Evolutionary conservation across 2,888 invertebrate genomes (phyloP), one percentile per base, ranked within the genome.

Genomic region (Scelioninae gen. 1): DNA sequence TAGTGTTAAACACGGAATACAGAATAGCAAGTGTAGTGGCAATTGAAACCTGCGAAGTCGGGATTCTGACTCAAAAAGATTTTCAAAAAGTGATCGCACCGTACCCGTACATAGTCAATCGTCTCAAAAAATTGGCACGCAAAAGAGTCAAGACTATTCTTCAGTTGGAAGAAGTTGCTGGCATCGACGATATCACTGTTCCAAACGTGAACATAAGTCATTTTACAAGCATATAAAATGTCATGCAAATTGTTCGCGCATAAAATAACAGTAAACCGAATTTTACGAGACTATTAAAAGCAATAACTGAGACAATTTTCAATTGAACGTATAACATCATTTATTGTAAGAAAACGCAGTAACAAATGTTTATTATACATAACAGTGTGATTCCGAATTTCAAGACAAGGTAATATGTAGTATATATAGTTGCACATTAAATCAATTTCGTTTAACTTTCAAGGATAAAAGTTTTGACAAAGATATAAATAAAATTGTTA

Each of bases 21-120:
- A 88, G 92, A 13, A 87, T 91, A 1, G 93, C 92, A 0, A 93
- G 87, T 8, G 91, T 93, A 3, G 83, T 93, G 0, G 93, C 93
- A 0, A 88, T 93, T 11, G 93, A 93, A 82, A 92, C 92, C 16
- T 92, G 93, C 76, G 93, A 93, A 80, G 85, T 93, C 40, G 92
- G 91, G 68, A 85, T 89, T 16, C 82, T 93, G 15, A 85, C 86
- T 6, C 89, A 93, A 43, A 86, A 86, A 15, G 91, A 93, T 77
- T 93, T 93, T 81, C 87, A 89, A 6, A 85, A 87, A n/a, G 88
- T 90, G 1, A 88, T 93, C 2, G 85, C 87, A 0, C 88, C 89
- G 0, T 92, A 92, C 88, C 92, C 93, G 0, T 91, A 92, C 65
- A 69, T 93, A 1, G 84, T 89, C 6, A 86, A 86, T 23, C 88